Percentiles rank a stretch among this genome's conserved stretches.
Conservation (phyloP, 2,797 vertebrate genomes). For the Hipposideros larvatus region DNA sequence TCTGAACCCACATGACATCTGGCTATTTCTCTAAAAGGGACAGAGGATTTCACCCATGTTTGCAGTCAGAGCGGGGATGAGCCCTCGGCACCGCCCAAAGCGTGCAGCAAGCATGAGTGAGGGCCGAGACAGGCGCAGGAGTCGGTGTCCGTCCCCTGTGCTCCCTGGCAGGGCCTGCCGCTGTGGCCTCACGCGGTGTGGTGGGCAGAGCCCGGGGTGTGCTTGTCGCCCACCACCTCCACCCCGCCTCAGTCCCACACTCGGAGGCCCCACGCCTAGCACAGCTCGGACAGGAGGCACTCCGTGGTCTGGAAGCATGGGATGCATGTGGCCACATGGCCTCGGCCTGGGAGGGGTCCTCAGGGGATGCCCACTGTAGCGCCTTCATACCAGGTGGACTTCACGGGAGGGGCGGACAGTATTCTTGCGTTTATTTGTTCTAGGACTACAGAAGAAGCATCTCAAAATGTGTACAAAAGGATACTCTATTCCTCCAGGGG, state of each 20-base stretch:
- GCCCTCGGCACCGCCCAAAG: rapidly evolving
- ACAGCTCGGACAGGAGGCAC: rapidly evolving
- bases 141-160: rapidly evolving
- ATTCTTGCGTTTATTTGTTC: constrained; percentile 63
- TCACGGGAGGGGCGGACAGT: background rate
- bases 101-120: background rate
- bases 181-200: rapidly evolving
- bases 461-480: constrained; percentile 58
- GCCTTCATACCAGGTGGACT: background rate
- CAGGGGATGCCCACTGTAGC: rapidly evolving
- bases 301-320: rapidly evolving
- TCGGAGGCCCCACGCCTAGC: background rate
- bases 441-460: constrained; percentile 35
- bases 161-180: too few relatives aligned
- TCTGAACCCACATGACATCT: background rate
- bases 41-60: background rate
- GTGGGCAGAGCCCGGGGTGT: rapidly evolving
- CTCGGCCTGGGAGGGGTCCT: background rate
- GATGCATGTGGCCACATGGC: rapidly evolving
- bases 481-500: background rate
- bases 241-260: background rate
- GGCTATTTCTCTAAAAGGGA: background rate
- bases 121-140: rapidly evolving
- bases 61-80: rapidly evolving
- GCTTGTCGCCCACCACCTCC: rapidly evolving